Evolutionary conservation across 2,113 vertebrate genomes (phyloP).

Genomic region (Ornithorhynchus anatinus): DNA sequence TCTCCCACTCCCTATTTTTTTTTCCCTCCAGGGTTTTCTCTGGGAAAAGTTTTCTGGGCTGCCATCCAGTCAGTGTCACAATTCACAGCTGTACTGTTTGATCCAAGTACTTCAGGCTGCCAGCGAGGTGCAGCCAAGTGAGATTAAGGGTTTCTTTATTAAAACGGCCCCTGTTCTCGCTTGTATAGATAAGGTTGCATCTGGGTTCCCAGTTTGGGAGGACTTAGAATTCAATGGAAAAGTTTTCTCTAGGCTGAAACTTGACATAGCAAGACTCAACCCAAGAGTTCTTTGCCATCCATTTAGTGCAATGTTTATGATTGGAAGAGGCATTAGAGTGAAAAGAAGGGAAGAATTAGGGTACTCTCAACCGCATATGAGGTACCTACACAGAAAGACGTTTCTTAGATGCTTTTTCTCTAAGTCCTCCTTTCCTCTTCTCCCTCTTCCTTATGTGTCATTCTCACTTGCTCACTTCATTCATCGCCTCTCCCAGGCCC

Average conservation of each 20-base stretch:
- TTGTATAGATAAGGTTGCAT: neutral
- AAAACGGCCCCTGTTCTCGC: slow-evolving; percentile 33
- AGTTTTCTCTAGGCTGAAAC: slow-evolving; percentile 46
- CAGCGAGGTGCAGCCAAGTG: slow-evolving; percentile 62
- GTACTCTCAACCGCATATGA: too few species aligned
- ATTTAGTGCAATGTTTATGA: neutral
- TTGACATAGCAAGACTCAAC: slow-evolving; percentile 30
- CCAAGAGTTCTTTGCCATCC: neutral
- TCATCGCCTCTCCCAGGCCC: too few species aligned
- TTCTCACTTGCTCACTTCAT: too few species aligned
- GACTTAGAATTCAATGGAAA: slow-evolving; percentile 29
- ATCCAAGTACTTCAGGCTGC: slow-evolving; percentile 63
- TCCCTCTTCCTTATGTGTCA: too few species aligned
- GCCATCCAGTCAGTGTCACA: slow-evolving; percentile 49
- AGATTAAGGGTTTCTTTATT: slow-evolving; percentile 68
- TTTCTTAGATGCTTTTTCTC: too few species aligned
- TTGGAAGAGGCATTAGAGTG: too few species aligned
- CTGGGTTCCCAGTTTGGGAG: slow-evolving; percentile 20
- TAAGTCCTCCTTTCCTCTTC: too few species aligned
- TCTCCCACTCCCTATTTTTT: neutral
- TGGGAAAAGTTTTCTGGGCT: slow-evolving; percentile 64
- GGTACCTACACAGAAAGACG: too few species aligned
- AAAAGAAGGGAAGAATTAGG: too few species aligned
- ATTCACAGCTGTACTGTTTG: slow-evolving; percentile 65
- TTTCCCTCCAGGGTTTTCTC: slow-evolving; percentile 53